Conservation (phyloP, 1,140 invertebrate species). For the Lepidurus arcticus region DNA sequence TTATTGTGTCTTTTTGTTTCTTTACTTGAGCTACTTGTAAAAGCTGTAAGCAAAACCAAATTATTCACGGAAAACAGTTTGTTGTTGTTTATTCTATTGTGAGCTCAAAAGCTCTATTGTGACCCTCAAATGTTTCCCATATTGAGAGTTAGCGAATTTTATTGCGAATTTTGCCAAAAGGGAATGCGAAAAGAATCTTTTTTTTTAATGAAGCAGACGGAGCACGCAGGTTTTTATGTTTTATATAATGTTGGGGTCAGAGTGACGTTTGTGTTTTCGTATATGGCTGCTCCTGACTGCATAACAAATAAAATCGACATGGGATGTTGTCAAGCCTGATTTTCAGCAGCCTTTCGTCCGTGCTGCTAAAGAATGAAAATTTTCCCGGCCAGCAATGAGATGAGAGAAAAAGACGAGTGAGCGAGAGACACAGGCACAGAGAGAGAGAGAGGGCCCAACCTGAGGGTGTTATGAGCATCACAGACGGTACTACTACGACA, state of each 20-base stretch:
- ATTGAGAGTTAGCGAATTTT: too few relatives aligned
- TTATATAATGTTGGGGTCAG: not conserved
- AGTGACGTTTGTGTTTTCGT: not conserved
- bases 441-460: not conserved
- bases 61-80: too few relatives aligned
- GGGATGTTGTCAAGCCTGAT: not conserved
- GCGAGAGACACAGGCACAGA: not conserved
- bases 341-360: not conserved
- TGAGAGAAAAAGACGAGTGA: slow-evolving; percentile 4
- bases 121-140: too few relatives aligned
- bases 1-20: too few relatives aligned
- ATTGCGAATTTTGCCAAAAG: not conserved
- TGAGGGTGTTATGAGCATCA: not conserved
- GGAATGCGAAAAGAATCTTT: not conserved
- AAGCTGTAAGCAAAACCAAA: too few relatives aligned
- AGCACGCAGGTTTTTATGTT: not conserved
- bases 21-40: too few relatives aligned
- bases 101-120: too few relatives aligned
- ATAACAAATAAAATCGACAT: not conserved
- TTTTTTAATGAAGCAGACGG: not conserved
- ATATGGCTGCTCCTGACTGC: not conserved
- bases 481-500: slow-evolving; percentile 17
- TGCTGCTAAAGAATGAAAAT: not conserved
- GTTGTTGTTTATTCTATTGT: too few relatives aligned
- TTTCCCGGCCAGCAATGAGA: not conserved